Conservation (phyloP, 2,797 vertebrate genomes). For the Hybognathus amarus region DNA sequence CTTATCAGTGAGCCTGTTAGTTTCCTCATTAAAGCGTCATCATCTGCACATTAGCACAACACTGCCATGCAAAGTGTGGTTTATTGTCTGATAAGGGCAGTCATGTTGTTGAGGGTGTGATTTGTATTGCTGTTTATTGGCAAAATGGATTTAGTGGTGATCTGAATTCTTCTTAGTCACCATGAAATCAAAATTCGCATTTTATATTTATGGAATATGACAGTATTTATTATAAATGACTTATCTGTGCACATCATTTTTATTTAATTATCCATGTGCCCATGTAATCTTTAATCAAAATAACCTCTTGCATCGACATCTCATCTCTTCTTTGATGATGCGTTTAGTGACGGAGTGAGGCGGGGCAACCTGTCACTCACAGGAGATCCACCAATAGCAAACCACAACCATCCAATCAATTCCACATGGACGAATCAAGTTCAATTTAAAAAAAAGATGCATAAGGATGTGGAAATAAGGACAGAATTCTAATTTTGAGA, state of each 20-base stretch:
- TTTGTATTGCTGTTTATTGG: slow-evolving; percentile 31
- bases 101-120: slow-evolving; percentile 40
- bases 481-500: not conserved
- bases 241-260: not conserved
- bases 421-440: not conserved
- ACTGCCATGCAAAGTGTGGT: slow-evolving; percentile 59
- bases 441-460: too few species aligned
- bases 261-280: not conserved
- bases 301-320: not conserved
- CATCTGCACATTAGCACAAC: slow-evolving; percentile 55
- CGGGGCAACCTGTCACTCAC: not conserved
- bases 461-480: not conserved
- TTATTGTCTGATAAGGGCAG: slow-evolving; percentile 59
- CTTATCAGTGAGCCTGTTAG: slow-evolving; percentile 35
- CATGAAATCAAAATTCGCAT: not conserved
- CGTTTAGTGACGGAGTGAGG: not conserved
- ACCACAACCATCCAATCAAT: not conserved
- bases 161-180: slow-evolving; percentile 19
- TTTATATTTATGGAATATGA: not conserved
- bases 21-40: slow-evolving; percentile 43
- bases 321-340: not conserved
- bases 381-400: not conserved
- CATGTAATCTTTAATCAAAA: not conserved
- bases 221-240: not conserved
- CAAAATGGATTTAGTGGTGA: not conserved